These are phyloP conservation scores for Sebastes dallii DNA, from an alignment of 2,797 vertebrate species.

Conservation along the genomic window DNA sequence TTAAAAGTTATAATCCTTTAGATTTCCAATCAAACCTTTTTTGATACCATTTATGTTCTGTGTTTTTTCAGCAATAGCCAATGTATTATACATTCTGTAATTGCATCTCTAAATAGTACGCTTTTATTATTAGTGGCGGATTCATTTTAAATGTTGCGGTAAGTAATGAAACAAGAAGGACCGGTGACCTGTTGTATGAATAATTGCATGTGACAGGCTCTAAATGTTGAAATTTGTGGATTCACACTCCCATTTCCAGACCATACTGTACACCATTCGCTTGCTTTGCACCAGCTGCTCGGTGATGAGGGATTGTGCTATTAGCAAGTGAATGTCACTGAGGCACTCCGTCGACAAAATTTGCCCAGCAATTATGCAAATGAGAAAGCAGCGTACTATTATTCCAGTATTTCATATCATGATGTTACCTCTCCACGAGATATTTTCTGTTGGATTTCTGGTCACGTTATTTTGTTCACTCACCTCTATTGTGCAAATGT, in stretches of 20 bases:
- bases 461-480: background rate
- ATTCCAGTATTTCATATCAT: conserved; percentile 1
- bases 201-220: background rate
- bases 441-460: background rate
- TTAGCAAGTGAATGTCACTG: conserved; percentile 11
- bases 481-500: conserved; percentile 7
- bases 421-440: background rate
- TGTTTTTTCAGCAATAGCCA: background rate
- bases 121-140: background rate
- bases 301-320: background rate
- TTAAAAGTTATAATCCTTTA: background rate
- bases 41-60: background rate
- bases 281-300: background rate
- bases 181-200: background rate
- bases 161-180: background rate
- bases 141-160: background rate
- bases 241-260: background rate
- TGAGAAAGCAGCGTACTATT: background rate
- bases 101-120: background rate
- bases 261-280: background rate
- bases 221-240: background rate
- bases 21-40: background rate
- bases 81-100: background rate
- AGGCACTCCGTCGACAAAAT: conserved; percentile 4
- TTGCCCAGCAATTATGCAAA: conserved; percentile 39